Conservation (phyloP, 2,888 invertebrate species). For the Leptopterna dolabrata region DNA sequence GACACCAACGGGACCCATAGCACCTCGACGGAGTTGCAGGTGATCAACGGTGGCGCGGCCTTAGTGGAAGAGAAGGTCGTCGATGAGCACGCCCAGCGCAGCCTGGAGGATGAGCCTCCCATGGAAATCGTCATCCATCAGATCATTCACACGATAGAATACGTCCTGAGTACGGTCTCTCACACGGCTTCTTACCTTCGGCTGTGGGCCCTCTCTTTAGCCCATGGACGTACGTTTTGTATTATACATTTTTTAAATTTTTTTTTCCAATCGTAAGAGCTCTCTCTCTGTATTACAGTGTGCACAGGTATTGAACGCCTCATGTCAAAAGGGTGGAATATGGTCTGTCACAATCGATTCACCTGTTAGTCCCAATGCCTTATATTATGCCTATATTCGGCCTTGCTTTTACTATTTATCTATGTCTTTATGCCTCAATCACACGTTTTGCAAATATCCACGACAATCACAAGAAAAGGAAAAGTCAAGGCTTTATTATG, state of each 20-base stretch:
- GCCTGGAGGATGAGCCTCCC: slow-evolving; percentile 65
- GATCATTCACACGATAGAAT: slow-evolving; percentile 74
- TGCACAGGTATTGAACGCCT: too few species aligned
- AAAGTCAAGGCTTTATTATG: too few species aligned
- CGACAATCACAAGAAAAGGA: too few species aligned
- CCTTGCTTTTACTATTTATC: too few species aligned
- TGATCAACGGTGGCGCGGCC: slow-evolving; percentile 46
- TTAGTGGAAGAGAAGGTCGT: neutral
- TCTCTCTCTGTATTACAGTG: too few species aligned
- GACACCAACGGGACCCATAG: slow-evolving; percentile 43
- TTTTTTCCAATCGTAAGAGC: too few species aligned
- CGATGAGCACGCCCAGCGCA: slow-evolving; percentile 13
- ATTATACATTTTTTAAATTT: neutral
- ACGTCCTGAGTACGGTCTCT: slow-evolving; percentile 73
- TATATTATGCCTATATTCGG: too few species aligned
- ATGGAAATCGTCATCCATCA: slow-evolving; percentile 72
- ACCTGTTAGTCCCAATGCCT: too few species aligned
- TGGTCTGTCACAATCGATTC: too few species aligned
- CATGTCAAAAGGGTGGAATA: too few species aligned
- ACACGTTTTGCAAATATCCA: too few species aligned
- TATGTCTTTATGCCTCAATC: too few species aligned
- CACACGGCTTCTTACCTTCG: slow-evolving; percentile 75
- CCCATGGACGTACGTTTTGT: slow-evolving; percentile 71
- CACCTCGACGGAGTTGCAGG: slow-evolving; percentile 51
- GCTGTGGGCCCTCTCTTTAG: slow-evolving; percentile 74